Evolutionary conservation across 2,888 invertebrate genomes (phyloP).

Genomic region (Salticus scenicus): DNA sequence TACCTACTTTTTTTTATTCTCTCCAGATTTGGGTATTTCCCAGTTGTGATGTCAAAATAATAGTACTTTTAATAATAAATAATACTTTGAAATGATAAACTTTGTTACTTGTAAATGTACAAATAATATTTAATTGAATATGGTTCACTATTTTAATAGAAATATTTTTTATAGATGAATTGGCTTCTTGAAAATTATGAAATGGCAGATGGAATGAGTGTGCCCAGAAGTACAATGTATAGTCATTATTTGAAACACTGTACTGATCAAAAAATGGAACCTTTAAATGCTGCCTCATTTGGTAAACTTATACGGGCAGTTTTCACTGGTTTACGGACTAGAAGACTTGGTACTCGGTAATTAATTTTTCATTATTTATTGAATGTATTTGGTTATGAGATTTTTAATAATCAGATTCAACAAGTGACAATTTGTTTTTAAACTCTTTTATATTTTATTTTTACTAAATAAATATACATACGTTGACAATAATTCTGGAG

Average conservation of each 20-base stretch:
- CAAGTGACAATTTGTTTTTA: too few relatives aligned
- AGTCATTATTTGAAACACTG: conserved; percentile 98
- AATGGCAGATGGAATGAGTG: conserved; percentile 94
- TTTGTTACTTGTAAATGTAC: too few relatives aligned
- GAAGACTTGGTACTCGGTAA: conserved; percentile 93
- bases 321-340: conserved; percentile 94
- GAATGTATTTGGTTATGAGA: not conserved
- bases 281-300: conserved; percentile 99
- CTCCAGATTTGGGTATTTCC: too few relatives aligned
- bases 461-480: too few relatives aligned
- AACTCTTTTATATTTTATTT: too few relatives aligned
- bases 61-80: too few relatives aligned
- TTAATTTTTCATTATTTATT: not conserved
- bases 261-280: conserved; percentile 89
- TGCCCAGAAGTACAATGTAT: conserved; percentile 96
- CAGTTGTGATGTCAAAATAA: too few relatives aligned
- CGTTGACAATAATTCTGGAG: too few relatives aligned
- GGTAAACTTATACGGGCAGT: conserved; percentile 99
- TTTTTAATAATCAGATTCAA: not conserved
- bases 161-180: conserved; percentile 81
- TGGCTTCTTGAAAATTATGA: conserved; percentile 99
- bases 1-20: too few relatives aligned
- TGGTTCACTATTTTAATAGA: too few relatives aligned
- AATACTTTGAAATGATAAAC: too few relatives aligned
- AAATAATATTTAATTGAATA: too few relatives aligned